Base-by-base conservation (phyloP, 23 tunicate genomes). In the Trididemnum nubilum region DNA sequence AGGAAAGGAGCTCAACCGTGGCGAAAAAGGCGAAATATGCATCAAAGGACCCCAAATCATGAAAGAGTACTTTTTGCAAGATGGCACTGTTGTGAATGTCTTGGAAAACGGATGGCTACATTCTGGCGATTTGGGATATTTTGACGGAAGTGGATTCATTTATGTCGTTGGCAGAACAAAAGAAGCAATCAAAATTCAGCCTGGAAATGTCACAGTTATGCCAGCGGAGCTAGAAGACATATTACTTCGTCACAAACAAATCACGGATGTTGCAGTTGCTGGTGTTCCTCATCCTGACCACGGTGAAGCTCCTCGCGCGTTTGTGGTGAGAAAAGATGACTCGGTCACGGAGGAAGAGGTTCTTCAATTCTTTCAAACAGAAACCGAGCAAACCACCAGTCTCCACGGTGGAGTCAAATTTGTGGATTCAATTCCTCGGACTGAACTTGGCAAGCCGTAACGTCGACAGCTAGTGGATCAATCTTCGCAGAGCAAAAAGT, bases 231-330 rank as follows among this genome's bases (percentile, higher is more conserved):
- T 93, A 38, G 98, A 93, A 83, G 98, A 79, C 35, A 24, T 83
- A 4, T 44, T 93, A 39, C 72, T 88, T 22, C 50, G 78, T 39
- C 98, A 93, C 58, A 92, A 87, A 0, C 33, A 84, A 40, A 57
- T 94, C 23, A 40, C 82, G 31, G 98, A 94, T 37, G 95, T 80
- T 5, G 95, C 98, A 2, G 91, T 94, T 34, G 85, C 88, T 61
- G 98, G 98, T 33, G 81, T 94, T 37, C 83, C 91, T 0, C 92
- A 89, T 81, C 31, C 34, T 27, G 69, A 81, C 25, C 81, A 85
- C 26, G 99, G 99, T 22, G 92, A 95, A 72, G 85, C 94, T n/a
- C 95, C 99, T 7, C 72, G 82, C 52, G 99, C 99, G 34, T 95
- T 86, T 44, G 81, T 95, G 9, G 95, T 95, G 15, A 60, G 52